These are phyloP conservation scores for Alectoris magna DNA, from an alignment of 2,797 vertebrate species.

Conservation along the genomic window DNA sequence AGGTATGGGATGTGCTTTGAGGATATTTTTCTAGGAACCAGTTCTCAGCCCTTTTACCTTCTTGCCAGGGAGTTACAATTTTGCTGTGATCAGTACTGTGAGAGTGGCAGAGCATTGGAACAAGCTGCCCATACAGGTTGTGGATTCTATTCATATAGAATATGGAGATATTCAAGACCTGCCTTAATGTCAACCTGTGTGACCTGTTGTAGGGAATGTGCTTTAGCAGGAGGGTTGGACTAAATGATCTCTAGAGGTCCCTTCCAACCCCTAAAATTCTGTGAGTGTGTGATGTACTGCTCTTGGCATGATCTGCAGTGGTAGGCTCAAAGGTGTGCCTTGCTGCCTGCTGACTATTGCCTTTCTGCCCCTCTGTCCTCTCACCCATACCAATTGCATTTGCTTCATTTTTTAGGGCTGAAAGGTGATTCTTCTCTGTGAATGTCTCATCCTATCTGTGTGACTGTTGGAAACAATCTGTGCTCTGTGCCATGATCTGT, in stretches of 20 bases:
- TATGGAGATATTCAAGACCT: too few relatives aligned
- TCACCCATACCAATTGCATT: background rate
- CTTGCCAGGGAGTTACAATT: background rate
- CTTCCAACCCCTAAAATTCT: too few relatives aligned
- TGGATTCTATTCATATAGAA: too few relatives aligned
- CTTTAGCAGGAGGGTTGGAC: too few relatives aligned
- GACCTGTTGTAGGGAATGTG: too few relatives aligned
- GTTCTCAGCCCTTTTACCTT: background rate
- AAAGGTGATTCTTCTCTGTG: background rate
- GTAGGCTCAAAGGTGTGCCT: background rate
- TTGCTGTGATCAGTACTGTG: background rate
- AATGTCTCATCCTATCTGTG: background rate
- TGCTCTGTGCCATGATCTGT: background rate
- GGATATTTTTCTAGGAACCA: background rate
- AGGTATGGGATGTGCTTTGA: background rate
- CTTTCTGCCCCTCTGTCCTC: background rate
- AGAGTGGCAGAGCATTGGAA: too few relatives aligned
- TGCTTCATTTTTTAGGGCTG: background rate
- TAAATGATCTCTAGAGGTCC: too few relatives aligned
- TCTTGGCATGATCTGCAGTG: background rate
- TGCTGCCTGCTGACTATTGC: background rate
- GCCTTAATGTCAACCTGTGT: too few relatives aligned
- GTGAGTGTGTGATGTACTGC: background rate
- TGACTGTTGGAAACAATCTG: background rate
- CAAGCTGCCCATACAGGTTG: too few relatives aligned